A percentile compares a stretch with the other conserved stretches of the same genome.
Conservation (phyloP, 2,113 vertebrate species). For the Rhea americana region DNA sequence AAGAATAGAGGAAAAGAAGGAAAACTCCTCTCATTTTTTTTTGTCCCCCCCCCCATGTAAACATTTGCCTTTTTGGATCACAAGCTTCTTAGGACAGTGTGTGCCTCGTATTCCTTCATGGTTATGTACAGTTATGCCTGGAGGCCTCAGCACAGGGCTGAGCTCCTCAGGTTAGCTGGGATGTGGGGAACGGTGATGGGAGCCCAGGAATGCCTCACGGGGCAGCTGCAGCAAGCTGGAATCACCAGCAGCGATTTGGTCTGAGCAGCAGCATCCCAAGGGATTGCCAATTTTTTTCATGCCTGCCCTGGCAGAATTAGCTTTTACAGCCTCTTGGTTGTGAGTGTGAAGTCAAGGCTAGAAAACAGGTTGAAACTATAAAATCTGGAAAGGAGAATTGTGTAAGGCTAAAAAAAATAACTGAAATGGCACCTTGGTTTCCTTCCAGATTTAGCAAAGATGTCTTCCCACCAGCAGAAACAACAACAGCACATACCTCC, state of each 20-base stretch:
- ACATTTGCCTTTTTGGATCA: background rate
- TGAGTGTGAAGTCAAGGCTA: background rate
- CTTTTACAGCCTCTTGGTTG: background rate
- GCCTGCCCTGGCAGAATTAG: background rate
- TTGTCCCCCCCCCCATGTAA: background rate
- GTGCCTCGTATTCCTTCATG: fast-evolving
- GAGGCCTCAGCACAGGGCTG: background rate
- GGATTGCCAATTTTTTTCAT: background rate
- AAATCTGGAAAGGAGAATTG: background rate
- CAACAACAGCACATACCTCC: conserved; percentile 42
- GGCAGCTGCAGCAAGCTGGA: background rate
- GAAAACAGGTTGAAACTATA: background rate
- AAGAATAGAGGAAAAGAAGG: background rate
- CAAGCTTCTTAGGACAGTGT: background rate
- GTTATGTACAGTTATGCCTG: background rate
- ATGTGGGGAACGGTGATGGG: too few species aligned
- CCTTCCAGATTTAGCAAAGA: background rate
- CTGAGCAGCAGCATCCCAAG: background rate
- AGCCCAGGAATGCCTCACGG: fast-evolving
- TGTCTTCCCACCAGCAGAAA: conserved; percentile 64
- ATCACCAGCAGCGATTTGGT: too few species aligned
- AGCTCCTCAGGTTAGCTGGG: background rate
- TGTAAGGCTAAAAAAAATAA: background rate
- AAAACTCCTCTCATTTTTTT: fast-evolving
- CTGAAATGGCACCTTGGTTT: background rate